Percentiles rank a stretch among this genome's conserved stretches.
Conservation (phyloP, 2,113 vertebrate species). For the Picathartes gymnocephalus region DNA sequence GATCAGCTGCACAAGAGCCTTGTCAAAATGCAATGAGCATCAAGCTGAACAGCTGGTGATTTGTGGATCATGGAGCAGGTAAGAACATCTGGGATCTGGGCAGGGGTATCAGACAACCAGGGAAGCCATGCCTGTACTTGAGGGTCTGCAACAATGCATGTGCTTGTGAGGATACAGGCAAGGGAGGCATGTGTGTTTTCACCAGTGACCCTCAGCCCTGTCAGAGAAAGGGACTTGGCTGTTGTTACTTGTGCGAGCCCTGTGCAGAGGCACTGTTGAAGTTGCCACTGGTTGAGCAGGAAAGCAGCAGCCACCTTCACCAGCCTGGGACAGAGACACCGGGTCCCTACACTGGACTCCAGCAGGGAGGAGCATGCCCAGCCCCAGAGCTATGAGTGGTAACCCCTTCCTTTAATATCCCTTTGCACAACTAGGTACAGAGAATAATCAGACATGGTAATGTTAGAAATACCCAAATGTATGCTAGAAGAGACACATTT, state of each 20-base stretch:
- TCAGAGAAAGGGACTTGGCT: neutral
- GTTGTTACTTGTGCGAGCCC: neutral
- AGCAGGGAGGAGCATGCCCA: neutral
- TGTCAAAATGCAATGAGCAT: neutral
- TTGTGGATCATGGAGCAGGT: neutral
- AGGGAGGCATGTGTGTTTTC: neutral
- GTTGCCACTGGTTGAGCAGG: neutral
- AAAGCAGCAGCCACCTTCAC: neutral
- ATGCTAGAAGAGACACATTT: neutral
- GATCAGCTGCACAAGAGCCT: neutral
- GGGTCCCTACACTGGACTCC: fast-evolving
- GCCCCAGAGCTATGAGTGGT: neutral
- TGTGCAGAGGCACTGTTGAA: neutral
- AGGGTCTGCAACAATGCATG: neutral
- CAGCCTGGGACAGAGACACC: neutral
- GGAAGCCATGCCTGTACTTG: neutral
- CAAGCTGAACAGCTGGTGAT: neutral
- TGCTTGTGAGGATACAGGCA: neutral
- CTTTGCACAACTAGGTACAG: neutral
- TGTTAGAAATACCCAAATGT: neutral
- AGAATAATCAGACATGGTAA: neutral
- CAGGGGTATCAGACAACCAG: neutral
- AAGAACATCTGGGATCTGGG: neutral
- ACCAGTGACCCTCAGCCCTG: neutral
- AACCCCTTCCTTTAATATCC: neutral